Conservation (phyloP, 2,888 invertebrate species). For the Leptopilina myrica region DNA sequence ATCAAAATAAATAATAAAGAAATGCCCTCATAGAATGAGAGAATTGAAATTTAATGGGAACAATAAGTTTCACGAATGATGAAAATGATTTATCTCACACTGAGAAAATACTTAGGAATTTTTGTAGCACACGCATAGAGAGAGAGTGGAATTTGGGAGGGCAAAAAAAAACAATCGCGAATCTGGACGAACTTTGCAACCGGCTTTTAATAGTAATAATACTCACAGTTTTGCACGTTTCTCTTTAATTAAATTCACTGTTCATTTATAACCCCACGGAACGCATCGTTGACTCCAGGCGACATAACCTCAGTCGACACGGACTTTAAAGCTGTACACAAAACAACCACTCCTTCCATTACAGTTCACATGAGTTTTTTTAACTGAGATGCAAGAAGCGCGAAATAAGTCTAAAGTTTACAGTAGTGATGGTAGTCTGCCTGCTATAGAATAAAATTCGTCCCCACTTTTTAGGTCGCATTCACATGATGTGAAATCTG, state of each 20-base stretch:
- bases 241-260: neutral
- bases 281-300: slow-evolving; percentile 32
- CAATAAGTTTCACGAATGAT: neutral
- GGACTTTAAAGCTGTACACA: slow-evolving; percentile 38
- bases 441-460: too few relatives aligned
- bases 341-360: slow-evolving; percentile 37
- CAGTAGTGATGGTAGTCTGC: too few relatives aligned
- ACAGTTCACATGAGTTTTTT: slow-evolving; percentile 25
- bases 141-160: slow-evolving; percentile 33
- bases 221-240: slow-evolving; percentile 30
- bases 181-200: slow-evolving; percentile 11
- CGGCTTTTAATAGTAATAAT: slow-evolving; percentile 3
- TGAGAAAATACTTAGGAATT: neutral
- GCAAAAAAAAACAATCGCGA: slow-evolving; percentile 34
- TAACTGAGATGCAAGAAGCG: slow-evolving; percentile 14
- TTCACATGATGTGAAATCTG: too few relatives aligned
- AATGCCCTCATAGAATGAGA: neutral
- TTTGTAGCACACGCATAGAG: neutral
- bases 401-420: too few relatives aligned
- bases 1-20: neutral
- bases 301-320: slow-evolving; percentile 40
- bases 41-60: neutral
- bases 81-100: slow-evolving; percentile 3
- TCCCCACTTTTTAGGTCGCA: too few relatives aligned
- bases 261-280: slow-evolving; percentile 26